Evolutionary conservation across 2,113 vertebrate species (phyloP).

Genomic region (Peromyscus californicus): DNA sequence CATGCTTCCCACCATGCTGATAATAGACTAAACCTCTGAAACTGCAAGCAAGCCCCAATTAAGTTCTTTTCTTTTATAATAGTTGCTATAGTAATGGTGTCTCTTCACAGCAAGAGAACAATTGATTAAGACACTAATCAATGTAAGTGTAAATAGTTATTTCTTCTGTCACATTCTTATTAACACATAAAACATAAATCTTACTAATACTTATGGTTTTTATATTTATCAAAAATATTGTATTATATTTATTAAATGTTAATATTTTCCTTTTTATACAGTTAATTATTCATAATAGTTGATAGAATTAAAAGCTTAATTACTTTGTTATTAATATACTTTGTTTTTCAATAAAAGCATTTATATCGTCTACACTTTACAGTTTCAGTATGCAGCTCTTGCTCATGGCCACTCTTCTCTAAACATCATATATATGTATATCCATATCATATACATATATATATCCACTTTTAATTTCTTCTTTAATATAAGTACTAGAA

Average conservation of each 20-base stretch:
- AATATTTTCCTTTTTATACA: not conserved
- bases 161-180: not conserved
- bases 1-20: no score
- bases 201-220: conserved; percentile 28
- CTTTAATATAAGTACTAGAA: not conserved
- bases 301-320: conserved; percentile 48
- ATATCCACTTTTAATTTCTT: not conserved
- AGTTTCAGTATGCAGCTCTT: not conserved
- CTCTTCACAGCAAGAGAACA: no score
- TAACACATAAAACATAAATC: not conserved
- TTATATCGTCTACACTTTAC: not conserved
- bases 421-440: not conserved
- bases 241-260: conserved; percentile 14
- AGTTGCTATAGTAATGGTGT: no score
- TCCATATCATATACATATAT: not conserved
- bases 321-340: conserved; percentile 14
- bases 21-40: no score
- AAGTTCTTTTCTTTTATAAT: no score
- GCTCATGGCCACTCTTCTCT: conserved; percentile 20
- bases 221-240: not conserved
- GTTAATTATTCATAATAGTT: not conserved
- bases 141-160: conserved; percentile 22
- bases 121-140: no score
- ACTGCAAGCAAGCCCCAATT: no score
- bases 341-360: conserved; percentile 23